Evolutionary conservation across 2,113 vertebrate genomes (phyloP), one percentile per base, ranked within the genome.

Genomic region (Bucco capensis): DNA sequence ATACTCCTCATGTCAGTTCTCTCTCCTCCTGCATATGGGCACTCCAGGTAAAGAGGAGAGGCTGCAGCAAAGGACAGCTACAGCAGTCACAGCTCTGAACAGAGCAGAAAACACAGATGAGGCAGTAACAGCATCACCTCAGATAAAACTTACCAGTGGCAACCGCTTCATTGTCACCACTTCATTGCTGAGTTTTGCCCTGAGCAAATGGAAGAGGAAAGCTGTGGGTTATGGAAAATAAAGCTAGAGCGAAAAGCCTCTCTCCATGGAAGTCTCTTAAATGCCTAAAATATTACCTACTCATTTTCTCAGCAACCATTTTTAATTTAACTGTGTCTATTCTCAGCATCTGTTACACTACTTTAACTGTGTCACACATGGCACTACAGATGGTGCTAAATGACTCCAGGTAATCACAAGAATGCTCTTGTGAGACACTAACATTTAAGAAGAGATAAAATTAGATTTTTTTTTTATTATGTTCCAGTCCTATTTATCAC

Each of bases 311-410:
- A 46, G 89, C 19, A 49, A 61, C 38, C 27, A 46, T 69, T 86
- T 92, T 90, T 87, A 75, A 94, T 85, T 83, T 80, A 82, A 87
- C 60, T n/a, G 30, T 38, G 60, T 78, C 93, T 79, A 90, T 75
- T 62, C 51, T 60, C 50, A 60, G 46, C 24, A 72, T 73, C 86
- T 92, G 75, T 49, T 62, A 54, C 5, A 44, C 40, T 46, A 69
- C 65, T 88, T 66, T 35, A 94, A 77, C 61, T 73, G 49, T 72
- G 40, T 71, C 89, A 61, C 93, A 94, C 86, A 75, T 70, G 73
- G 88, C 84, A 92, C 62, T 74, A 85, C 86, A 97, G 89, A 97
- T 70, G 70, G 94, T 82, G 66, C 50, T 72, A 72, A 86, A 75
- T 61, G 50, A 80, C 76, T 96, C 50, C 77, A 94, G 73, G 84